Base-by-base conservation (phyloP, 2,797 vertebrate genomes). In the Poecilia velifera region DNA sequence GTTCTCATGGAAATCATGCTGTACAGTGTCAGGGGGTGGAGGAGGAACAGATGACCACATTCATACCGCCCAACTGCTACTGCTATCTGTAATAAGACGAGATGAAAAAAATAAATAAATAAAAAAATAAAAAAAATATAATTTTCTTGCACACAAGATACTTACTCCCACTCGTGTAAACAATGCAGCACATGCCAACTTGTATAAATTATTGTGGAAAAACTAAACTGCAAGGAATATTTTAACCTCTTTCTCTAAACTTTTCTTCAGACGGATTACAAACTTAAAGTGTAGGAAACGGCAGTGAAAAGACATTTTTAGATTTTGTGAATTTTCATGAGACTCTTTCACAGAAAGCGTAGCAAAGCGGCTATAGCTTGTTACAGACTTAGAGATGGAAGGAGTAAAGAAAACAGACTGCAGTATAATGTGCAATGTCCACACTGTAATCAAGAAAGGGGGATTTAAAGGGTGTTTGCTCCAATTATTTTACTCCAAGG, bases 151-250 rank as follows among this genome's bases (percentile, higher is more conserved):
- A 81, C 57, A 68, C 16, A 86, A 28, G 66, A 51, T 70, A 22
- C 75, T 78, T 76, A 77, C 89, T 87, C 93, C 90, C 84, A 94
- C 92, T 87, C 86, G 55, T 53, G 62, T 84, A 87, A 86, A 84
- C 77, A 84, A 84, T 41, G 43, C 41, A 53, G 82, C 20, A 72
- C 74, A 76, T 71, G 62, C 62, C 8, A 74, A 70, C 71, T 79
- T 6, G 68, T 25, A 45, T 45, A 71, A 45, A 71, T 43, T 68
- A 68, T 39, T 25, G 36, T 68, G 64, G 76, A 83, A 81, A 49
- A n/a, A 64, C 68, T 45, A 45, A 74, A 76, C 25, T 39, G 57
- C 43, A 78, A 66, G 31, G 46, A 74, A 70, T 39, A 34, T 66
- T 74, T 83, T 71, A 74, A 86, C 81, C 76, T 81, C 77, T 78